These are phyloP conservation scores for Arizona elegans DNA, from an alignment of 2,113 vertebrate species.

Conservation along the genomic window DNA sequence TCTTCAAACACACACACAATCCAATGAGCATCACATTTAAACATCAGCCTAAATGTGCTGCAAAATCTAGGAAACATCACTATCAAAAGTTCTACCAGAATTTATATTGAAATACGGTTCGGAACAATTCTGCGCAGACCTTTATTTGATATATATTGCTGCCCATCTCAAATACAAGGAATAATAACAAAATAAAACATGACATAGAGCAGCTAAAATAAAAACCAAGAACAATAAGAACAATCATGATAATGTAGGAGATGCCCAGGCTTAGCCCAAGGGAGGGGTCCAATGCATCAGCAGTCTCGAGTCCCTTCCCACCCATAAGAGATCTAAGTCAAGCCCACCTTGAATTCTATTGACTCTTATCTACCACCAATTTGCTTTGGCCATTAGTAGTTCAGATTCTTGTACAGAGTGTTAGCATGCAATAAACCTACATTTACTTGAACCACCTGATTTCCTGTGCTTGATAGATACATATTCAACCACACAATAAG, in stretches of 20 bases:
- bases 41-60: not conserved
- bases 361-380: not conserved
- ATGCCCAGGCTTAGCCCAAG: not conserved
- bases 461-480: not conserved
- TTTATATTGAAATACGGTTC: not conserved
- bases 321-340: not conserved
- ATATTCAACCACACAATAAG: not conserved
- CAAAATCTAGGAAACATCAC: not conserved
- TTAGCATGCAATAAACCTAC: not conserved
- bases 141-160: not conserved
- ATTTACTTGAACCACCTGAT: not conserved
- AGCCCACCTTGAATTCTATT: not conserved
- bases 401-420: not conserved
- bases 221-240: not conserved
- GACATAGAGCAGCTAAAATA: not conserved
- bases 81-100: not conserved
- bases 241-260: not conserved
- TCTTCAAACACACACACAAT: not conserved
- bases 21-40: not conserved
- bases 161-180: not conserved
- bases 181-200: not conserved
- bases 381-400: not conserved
- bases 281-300: not conserved
- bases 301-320: not conserved
- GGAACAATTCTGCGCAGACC: not conserved